Evolutionary conservation across 2,888 invertebrate species (phyloP).

Genomic region (Buathra laborator): DNA sequence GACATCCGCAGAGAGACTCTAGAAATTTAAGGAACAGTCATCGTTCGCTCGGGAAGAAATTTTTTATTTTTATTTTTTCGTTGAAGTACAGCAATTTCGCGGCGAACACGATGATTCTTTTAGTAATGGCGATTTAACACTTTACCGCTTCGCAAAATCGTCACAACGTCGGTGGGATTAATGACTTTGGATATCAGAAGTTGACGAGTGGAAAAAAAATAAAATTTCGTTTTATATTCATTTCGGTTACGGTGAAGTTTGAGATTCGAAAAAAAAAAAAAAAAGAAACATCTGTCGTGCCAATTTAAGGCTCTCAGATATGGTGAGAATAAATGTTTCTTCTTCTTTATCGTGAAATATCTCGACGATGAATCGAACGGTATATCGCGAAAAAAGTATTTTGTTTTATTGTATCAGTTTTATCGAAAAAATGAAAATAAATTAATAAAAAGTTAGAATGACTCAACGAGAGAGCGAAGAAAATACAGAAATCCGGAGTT

Average conservation of each 20-base stretch:
- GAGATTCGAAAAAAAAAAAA: background rate
- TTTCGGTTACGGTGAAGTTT: background rate
- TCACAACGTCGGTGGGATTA: background rate
- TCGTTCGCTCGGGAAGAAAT: background rate
- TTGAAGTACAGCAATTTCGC: background rate
- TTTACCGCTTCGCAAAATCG: background rate
- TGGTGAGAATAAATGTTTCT: background rate
- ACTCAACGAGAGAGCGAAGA: slow-evolving; percentile 1
- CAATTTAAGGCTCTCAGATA: background rate
- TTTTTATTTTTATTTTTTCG: background rate
- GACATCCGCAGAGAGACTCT: background rate
- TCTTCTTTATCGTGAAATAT: background rate
- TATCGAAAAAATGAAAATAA: slow-evolving; percentile 8
- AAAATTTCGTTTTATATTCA: background rate
- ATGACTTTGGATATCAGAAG: background rate
- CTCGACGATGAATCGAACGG: background rate
- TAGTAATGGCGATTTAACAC: background rate
- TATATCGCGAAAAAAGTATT: background rate
- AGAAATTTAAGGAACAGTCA: slow-evolving; percentile 10
- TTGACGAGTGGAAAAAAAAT: background rate
- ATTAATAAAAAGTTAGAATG: background rate
- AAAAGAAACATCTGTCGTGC: background rate
- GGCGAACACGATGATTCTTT: background rate
- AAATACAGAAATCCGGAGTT: slow-evolving; percentile 19
- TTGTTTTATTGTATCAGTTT: background rate